Conservation (phyloP, 2,113 vertebrate species). For the Bambusicola thoracicus region DNA sequence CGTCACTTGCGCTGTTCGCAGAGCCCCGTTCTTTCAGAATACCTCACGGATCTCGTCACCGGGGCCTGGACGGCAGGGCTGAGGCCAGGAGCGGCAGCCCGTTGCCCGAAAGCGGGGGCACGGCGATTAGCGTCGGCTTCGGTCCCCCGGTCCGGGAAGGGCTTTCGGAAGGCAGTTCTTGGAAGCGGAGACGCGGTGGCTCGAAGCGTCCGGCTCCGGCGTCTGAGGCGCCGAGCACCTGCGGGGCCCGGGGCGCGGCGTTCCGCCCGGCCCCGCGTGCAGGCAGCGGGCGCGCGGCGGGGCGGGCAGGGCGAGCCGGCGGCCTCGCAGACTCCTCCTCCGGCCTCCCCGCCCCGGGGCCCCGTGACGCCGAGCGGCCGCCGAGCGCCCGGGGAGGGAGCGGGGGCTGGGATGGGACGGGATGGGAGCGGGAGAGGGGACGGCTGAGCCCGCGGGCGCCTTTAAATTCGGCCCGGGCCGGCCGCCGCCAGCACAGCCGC, state of each 20-base stretch:
- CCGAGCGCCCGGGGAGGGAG: not conserved
- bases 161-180: not conserved
- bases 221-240: not conserved
- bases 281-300: too few species aligned
- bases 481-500: not conserved
- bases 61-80: not conserved
- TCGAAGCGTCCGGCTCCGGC: too few species aligned
- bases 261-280: not conserved
- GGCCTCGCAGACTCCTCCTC: conserved; percentile 2
- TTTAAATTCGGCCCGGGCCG: conserved; percentile 54
- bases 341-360: conserved; percentile 34
- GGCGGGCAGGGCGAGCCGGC: too few species aligned
- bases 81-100: not conserved
- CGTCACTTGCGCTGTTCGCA: fast-evolving
- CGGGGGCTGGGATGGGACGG: not conserved
- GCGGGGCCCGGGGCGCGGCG: not conserved
- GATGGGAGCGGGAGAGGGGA: conserved; percentile 40
- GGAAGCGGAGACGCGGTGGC: not conserved
- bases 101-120: not conserved
- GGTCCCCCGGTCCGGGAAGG: fast-evolving
- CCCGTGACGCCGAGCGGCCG: conserved; percentile 42
- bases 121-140: not conserved
- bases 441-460: conserved; percentile 4
- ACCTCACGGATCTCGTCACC: not conserved
- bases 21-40: not conserved